Evolutionary conservation across 2,113 vertebrate genomes (phyloP), one percentile per base, ranked within the genome.

Genomic region (Silurus asotus): DNA sequence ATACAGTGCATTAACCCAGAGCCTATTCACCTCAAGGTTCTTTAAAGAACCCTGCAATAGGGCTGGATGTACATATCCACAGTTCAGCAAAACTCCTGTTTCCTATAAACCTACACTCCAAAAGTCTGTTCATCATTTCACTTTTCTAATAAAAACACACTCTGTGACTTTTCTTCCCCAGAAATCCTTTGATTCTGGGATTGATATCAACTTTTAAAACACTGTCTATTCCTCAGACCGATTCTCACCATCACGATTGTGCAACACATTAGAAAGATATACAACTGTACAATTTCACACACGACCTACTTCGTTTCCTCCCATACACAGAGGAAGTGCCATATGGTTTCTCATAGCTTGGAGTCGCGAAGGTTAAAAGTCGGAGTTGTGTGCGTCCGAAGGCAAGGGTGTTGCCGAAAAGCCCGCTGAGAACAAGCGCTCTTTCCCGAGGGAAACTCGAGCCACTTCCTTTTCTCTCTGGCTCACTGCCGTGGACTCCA

Each of bases 371-470:
- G 87, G 85, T 85, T 84, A 82, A 85, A 85, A 48, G 49, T 62
- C 87, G 83, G 45, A 83, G 79, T 37, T 28, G 75, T 72, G 65
- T 75, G 70, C 64, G 80, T 85, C 67, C 37, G 55, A 37, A 84
- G 84, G 84, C 67, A 19, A 89, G 77, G 70, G 82, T 83, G 89
- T 84, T 89, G 92, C 91, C 90, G 88, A 90, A 83, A 88, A 72
- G 86, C 92, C 91, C 89, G 90, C 91, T 92, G 89, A 88, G 93
- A 78, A 83, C 45, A 84, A 72, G 14, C 19, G 13, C 87, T 48
- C 83, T 91, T 93, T 93, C 94, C 91, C 92, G 86, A 82, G 93
- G 94, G 93, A 93, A 93, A 91, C 89, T 91, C 84, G 84, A 89
- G 89, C 82, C 90, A 92, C 90, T 93, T 93, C 92, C 92, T 92